A percentile compares a stretch with the other conserved stretches of the same genome.
These are phyloP conservation scores for Tychaedon coryphoeus DNA, from an alignment of 2,113 vertebrate species.

Conservation along the genomic window DNA sequence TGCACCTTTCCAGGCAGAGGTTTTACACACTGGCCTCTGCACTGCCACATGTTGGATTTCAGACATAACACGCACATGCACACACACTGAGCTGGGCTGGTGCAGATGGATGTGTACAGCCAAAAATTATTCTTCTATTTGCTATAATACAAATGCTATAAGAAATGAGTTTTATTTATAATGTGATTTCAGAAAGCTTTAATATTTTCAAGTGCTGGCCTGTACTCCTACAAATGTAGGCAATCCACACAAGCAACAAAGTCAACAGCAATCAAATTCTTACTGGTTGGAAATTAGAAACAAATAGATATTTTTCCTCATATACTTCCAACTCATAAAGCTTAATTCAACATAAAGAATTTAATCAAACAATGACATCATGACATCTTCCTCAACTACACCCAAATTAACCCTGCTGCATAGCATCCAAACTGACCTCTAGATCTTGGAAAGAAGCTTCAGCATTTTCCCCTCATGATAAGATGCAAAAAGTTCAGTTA, in stretches of 20 bases:
- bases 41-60: neutral
- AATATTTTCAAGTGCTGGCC: neutral
- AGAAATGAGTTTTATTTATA: neutral
- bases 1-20: neutral
- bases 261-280: neutral
- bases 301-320: rapidly evolving
- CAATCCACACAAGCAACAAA: neutral
- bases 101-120: rapidly evolving
- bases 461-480: rapidly evolving
- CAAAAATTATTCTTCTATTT: neutral
- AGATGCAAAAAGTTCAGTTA: rapidly evolving
- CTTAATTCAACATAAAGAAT: neutral
- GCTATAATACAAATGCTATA: rapidly evolving
- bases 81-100: neutral
- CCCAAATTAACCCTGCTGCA: neutral
- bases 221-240: neutral
- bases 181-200: neutral
- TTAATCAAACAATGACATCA: neutral
- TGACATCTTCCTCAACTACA: neutral
- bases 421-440: neutral
- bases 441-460: rapidly evolving
- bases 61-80: rapidly evolving
- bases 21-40: neutral
- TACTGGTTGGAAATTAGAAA: rapidly evolving
- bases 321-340: neutral